Percentiles rank a stretch among this genome's conserved stretches.
These are phyloP conservation scores for Zaprionus vittiger DNA, from an alignment of 1,140 invertebrate genomes.

Conservation along the genomic window DNA sequence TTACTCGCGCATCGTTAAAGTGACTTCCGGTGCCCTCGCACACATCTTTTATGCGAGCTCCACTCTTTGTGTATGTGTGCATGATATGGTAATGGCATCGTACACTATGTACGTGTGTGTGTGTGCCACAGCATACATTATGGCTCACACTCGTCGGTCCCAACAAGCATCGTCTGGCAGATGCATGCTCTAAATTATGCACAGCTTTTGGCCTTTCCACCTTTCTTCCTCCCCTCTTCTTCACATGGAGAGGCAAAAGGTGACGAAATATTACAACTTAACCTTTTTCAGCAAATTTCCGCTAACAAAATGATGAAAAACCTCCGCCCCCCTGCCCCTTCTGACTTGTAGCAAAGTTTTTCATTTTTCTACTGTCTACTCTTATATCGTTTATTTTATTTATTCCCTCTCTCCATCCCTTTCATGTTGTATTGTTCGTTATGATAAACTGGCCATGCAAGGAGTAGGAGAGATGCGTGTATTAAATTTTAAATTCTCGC, in stretches of 20 bases:
- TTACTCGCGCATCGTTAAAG: slow-evolving; percentile 83
- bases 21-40: slow-evolving; percentile 69
- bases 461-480: slow-evolving; percentile 1
- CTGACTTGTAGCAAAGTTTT: slow-evolving; percentile 18
- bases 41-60: slow-evolving; percentile 26
- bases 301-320: slow-evolving; percentile 71
- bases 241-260: slow-evolving; percentile 47
- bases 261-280: slow-evolving; percentile 83
- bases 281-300: slow-evolving; percentile 75
- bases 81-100: slow-evolving; percentile 67
- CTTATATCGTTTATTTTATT: slow-evolving; percentile 5
- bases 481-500: slow-evolving; percentile 45
- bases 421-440: slow-evolving; percentile 1
- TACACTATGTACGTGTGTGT: slow-evolving; percentile 15
- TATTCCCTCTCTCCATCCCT: not conserved
- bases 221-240: slow-evolving; percentile 3
- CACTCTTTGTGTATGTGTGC: not conserved
- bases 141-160: slow-evolving; percentile 25
- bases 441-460: slow-evolving; percentile 8
- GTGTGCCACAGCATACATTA: slow-evolving; percentile 65
- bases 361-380: slow-evolving; percentile 20
- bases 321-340: not conserved
- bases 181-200: slow-evolving; percentile 75
- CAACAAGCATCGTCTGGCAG: slow-evolving; percentile 56
- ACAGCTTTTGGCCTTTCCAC: slow-evolving; percentile 66